Evolutionary conservation across 2,113 vertebrate genomes (phyloP), one percentile per base, ranked within the genome.

Genomic region (Oryzias javanicus): DNA sequence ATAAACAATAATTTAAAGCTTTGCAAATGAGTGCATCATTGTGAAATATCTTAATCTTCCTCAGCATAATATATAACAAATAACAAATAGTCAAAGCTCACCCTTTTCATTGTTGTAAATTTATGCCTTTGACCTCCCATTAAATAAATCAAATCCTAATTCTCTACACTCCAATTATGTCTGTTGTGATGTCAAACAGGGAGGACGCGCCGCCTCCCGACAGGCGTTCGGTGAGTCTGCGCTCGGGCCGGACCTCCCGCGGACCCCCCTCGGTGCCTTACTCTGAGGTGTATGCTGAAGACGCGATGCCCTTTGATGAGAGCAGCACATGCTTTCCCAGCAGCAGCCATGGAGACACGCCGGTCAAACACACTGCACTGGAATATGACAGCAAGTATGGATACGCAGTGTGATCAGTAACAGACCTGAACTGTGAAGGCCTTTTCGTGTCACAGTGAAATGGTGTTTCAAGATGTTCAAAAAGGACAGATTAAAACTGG

Each of bases 161-260:
- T 27, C 25, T 27, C 25, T 27, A 5, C 4, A 27, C 4, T 27
- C 25, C 25, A 27, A 27, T 49, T 3, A 53, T 22, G 42, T 24
- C 29, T 53, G 14, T 18, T 60, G 6, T 58, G 42, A 25, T 64
- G 17, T 60, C 60, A 7, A 27, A 42, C 66, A 92, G 90, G 55
- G 90, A 91, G 69, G 91, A 91, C 0, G 85, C 49, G 3, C 55
- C 61, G 0, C 75, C 91, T 16, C 91, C 91, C 0, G 78, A 86
- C 44, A 91, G 85, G 55, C 83, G 84, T 4, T 72, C 86, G 0
- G 40, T 46, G 40, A 91, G 90, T 42, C 76, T 86, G 4, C 45
- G 14, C 1, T 81, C 80, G 0, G 84, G 74, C 70, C 64, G 79
- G 3, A 78, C 62, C 1, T 1, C 70, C 53, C 64, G 55, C 51